Base-by-base conservation (phyloP, 2,797 vertebrate genomes). In the Argentina silus region DNA sequence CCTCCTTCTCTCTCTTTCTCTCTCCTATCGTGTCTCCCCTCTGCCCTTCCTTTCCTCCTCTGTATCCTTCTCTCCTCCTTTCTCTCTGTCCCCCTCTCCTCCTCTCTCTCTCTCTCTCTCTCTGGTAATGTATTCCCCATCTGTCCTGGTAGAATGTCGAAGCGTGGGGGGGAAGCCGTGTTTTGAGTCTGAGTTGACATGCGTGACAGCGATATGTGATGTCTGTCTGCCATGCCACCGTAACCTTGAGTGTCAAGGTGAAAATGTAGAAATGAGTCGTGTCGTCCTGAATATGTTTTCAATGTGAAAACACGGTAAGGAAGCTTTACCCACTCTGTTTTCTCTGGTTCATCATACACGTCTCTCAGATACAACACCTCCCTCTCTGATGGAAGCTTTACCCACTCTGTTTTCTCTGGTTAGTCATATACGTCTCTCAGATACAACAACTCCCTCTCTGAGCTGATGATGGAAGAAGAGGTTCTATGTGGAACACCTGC, bases 171-270 rank as follows among this genome's bases (percentile, higher is more conserved):
- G 83, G 75, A 69, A 83, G 81, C 69, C 69, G 81, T 81, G 88
- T 83, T 85, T 86, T 85, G 81, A 86, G 12, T 73, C 78, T 82
- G 83, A 91, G 82, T 85, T 90, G 90, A 87, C 90, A 89, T 88
- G 81, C 83, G 76, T 92, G 90, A 90, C 89, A 92, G 90, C 88
- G 90, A 92, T 85, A 86, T 84, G 83, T 88, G 88, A 90, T 82
- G 87, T 87, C 85, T 88, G 81, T 80, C 84, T 90, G 87, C 85
- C 78, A 85, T 82, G 73, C 80, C 84, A 85, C 89, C 87, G 12
- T 67, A 89, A 69, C 87, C 88, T 92, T 91, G 87, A 87, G 80
- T 80, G 76, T 83, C 89, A 91, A 92, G 90, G 90, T 91, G 89
- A 91, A 88, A 89, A 43, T 15, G 27, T 62, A 42, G 15, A 17